Conservation (phyloP, 1,140 invertebrate species). For the Diploscapter pachys region DNA sequence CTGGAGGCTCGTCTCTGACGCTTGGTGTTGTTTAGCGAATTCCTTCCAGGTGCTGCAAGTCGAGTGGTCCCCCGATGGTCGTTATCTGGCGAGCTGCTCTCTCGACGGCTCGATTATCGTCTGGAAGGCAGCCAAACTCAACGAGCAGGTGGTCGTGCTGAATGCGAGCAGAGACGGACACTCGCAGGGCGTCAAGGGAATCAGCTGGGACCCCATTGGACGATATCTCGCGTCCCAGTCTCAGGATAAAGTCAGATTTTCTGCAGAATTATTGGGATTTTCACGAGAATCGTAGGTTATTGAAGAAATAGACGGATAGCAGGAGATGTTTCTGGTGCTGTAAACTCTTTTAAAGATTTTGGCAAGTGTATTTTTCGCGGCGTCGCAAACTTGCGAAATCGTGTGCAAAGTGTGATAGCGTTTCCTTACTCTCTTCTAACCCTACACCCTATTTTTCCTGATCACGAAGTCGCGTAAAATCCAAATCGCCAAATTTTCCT, state of each 20-base stretch:
- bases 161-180: constrained; percentile 71
- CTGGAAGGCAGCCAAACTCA: constrained; percentile 88
- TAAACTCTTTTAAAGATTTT: no score
- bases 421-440: no score
- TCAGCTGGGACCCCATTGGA: constrained; percentile 96
- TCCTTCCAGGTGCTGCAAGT: constrained; percentile 79
- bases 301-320: no score
- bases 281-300: no score
- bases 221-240: constrained; percentile 88
- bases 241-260: constrained; percentile 73
- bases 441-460: no score
- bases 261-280: no score
- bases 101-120: constrained; percentile 92
- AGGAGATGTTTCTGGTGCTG: no score
- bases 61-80: constrained; percentile 88
- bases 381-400: no score
- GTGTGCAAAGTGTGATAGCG: no score
- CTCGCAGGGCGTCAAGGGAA: constrained; percentile 69
- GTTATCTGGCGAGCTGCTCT: constrained; percentile 86
- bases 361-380: no score
- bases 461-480: no score
- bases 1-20: constrained; percentile 19
- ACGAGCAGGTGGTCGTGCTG: constrained; percentile 66
- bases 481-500: no score
- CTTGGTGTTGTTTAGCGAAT: constrained; percentile 3